Conservation (phyloP, 2,888 invertebrate genomes). For the Drosophila demipolita region DNA sequence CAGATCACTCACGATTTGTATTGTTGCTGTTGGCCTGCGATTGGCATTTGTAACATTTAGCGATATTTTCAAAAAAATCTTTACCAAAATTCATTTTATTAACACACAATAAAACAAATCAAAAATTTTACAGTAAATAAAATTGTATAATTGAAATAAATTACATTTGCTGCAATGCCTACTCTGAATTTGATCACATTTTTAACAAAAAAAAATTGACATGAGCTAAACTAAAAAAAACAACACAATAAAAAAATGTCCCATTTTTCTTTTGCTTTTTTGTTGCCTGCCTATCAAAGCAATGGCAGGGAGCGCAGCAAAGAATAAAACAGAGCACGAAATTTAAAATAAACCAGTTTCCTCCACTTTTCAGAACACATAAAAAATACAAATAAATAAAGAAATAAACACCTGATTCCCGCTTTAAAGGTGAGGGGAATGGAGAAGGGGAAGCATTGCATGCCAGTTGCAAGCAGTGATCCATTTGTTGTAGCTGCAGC, state of each 20-base stretch:
- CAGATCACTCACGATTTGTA: background rate
- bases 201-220: background rate
- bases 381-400: conserved; percentile 14
- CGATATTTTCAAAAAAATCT: background rate
- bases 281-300: conserved; percentile 46
- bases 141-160: background rate
- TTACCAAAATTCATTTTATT: background rate
- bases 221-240: background rate
- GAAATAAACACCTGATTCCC: conserved; percentile 47
- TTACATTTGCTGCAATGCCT: conserved; percentile 5
- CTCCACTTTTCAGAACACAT: conserved; percentile 16
- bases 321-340: conserved; percentile 14
- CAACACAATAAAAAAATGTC: background rate
- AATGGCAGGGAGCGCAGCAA: conserved; percentile 68
- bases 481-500: conserved; percentile 3
- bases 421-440: background rate
- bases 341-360: conserved; percentile 36
- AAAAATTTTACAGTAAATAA: background rate
- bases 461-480: conserved; percentile 41
- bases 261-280: background rate
- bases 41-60: background rate
- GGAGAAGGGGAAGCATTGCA: conserved; percentile 10
- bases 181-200: background rate
- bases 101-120: background rate
- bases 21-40: background rate